A percentile compares a stretch with the other conserved stretches of the same genome.
Evolutionary conservation across 2,888 invertebrate genomes (phyloP).

Genomic region (Leptinotarsa tumamoca): DNA sequence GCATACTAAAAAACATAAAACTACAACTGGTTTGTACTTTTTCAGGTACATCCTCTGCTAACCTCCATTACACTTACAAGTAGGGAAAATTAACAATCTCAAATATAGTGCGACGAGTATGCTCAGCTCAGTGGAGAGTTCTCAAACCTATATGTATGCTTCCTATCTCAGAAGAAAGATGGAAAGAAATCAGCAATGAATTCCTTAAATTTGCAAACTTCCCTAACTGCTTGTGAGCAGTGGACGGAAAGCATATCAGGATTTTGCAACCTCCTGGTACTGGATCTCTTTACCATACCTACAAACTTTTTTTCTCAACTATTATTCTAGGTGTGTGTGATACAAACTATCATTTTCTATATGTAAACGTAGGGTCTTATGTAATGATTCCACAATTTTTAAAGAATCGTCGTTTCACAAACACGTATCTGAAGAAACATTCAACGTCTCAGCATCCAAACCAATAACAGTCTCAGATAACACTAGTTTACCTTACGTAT

Average conservation of each 20-base stretch:
- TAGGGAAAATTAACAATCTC: constrained; percentile 12
- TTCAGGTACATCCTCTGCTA: neutral
- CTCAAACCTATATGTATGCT: constrained; percentile 18
- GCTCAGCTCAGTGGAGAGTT: neutral
- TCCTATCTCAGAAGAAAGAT: neutral
- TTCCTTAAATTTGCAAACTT: too few relatives aligned
- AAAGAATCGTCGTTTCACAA: constrained; percentile 10
- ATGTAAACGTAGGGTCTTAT: constrained; percentile 4
- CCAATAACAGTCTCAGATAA: too few relatives aligned
- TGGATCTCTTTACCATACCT: neutral
- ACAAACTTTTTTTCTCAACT: constrained; percentile 16
- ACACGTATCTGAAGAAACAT: too few relatives aligned
- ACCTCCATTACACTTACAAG: constrained; percentile 3
- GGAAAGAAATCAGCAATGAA: too few relatives aligned
- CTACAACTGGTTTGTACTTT: neutral
- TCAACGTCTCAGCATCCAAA: too few relatives aligned
- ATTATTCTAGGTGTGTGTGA: neutral
- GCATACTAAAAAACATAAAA: constrained; percentile 6
- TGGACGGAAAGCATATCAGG: too few relatives aligned
- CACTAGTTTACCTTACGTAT: too few relatives aligned
- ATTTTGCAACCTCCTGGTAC: neutral
- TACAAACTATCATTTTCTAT: too few relatives aligned
- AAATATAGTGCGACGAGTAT: constrained; percentile 20
- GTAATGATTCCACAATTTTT: constrained; percentile 12
- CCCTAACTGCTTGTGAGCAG: too few relatives aligned